Conservation (phyloP, 1,140 invertebrate genomes). For the Drosophila nigrodunni region DNA sequence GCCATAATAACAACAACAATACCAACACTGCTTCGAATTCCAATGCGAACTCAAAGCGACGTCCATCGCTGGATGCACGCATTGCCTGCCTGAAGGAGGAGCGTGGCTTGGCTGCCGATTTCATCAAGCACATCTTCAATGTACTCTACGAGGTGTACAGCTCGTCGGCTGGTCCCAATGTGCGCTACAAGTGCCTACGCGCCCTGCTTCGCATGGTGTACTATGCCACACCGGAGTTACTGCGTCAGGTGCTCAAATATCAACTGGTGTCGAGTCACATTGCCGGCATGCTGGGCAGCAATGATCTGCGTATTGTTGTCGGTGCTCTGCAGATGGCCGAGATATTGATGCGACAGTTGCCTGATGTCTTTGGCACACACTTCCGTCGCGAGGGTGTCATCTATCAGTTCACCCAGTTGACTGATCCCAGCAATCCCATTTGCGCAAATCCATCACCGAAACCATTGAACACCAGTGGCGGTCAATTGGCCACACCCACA, state of each 20-base stretch:
- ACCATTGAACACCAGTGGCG: constrained; percentile 52
- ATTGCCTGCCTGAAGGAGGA: constrained; percentile 88
- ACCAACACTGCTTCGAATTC: constrained; percentile 31
- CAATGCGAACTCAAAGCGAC: constrained; percentile 51
- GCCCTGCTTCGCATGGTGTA: constrained; percentile 98
- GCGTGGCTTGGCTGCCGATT: constrained; percentile 89
- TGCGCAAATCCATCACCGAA: constrained; percentile 83
- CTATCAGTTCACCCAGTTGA: constrained; percentile 94
- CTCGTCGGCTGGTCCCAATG: constrained; percentile 98
- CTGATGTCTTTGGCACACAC: constrained; percentile 96
- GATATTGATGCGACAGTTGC: constrained; percentile 97
- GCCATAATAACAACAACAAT: constrained; percentile 50
- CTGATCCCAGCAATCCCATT: constrained; percentile 85
- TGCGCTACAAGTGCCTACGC: constrained; percentile 97
- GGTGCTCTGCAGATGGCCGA: constrained; percentile 98
- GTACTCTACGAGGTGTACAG: constrained; percentile 98
- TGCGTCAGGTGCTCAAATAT: constrained; percentile 95
- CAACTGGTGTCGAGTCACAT: constrained; percentile 98
- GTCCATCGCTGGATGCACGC: constrained; percentile 86
- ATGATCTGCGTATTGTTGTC: constrained; percentile 97
- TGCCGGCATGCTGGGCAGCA: constrained; percentile 98
- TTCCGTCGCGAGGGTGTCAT: constrained; percentile 98
- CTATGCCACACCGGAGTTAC: constrained; percentile 94
- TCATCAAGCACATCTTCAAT: constrained; percentile 95
- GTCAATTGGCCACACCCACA: constrained; percentile 51